Evolutionary conservation across 2,888 invertebrate genomes (phyloP), one percentile per base, ranked within the genome.

Genomic region (Leucoma salicis): DNA sequence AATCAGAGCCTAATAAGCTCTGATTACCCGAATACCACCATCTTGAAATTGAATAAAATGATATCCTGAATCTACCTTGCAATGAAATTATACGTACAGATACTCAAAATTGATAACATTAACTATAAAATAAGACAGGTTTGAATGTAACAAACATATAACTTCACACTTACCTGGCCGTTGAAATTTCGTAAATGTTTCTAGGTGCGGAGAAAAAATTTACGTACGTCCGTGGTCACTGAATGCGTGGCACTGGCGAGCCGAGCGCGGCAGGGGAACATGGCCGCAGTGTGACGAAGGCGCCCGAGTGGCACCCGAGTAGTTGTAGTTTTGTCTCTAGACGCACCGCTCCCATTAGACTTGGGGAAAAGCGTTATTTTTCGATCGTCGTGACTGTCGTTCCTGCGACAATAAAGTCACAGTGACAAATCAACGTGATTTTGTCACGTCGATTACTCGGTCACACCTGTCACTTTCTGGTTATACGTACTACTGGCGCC

Each of bases 251-350:
- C 42, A 36, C 44, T 39, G 52, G 40, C 32, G 24, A 40, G 13
- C 46, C 54, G 6, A 43, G 39, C 14, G 39, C 38, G 2, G 37
- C 38, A 25, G 43, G 34, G 10, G 38, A 50, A 29, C 24, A 24
- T 24, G 31, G 14, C 11, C 31, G 38, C 29, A 37, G 39, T 15
- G 36, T 39, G 31, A 11, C 49, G 49, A 42, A 42, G 35, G 35
- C 21, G 45, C 42, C 46, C 49, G 42, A 49, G 34, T 42, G 35
- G 42, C 39, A 42, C 39, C 42, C 42, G 46, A 46, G 46, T 49
- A 47, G 43, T 36, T 47, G 24, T 47, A 46, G 39, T 42, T 39
- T 42, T 42, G 39, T 35, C 46, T 42, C 42, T 46, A 46, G 35
- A 18, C 24, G 33, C 39, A 39, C 42, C 42, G 42, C 42, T 31